Base-by-base conservation (phyloP, 2,797 vertebrate genomes). In the Sitta carolinensis region DNA sequence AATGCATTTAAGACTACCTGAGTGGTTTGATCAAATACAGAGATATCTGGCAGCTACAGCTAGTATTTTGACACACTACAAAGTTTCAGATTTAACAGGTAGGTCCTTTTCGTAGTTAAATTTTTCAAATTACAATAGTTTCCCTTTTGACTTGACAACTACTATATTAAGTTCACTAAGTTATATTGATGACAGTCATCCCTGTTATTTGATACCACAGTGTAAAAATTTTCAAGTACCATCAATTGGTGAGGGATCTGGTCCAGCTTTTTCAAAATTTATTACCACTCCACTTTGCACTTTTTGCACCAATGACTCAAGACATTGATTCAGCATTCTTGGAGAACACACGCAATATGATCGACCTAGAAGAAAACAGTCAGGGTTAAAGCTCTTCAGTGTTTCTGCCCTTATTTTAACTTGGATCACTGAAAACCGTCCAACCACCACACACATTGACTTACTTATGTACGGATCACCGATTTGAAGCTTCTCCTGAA, bases 271-370 rank as follows among this genome's bases (percentile, higher is more conserved):
- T 97, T 99, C 99, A 96, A 99, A 99, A 97, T 99, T 99, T 89
- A 99, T 99, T 79, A 99, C 99, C 57, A 99, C 99, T 68, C 99
- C 99, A 90, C 99, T 99, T 95, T 99, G 99, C 84, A 99, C 98
- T 97, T 99, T 99, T 97, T 99, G 99, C 95, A 99, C 99, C 97
- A 99, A 94, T 79, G 99, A 99, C 97, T 99, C 99, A 94, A 99
- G 97, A 98, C 99, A 99, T 93, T 99, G 99, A 97, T 99, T 99
- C 92, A 99, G 97, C 99, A 99, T 99, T 70, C 99, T 98, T 98
- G 99, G 99, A 79, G 99, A 99, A 94, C 98, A 99, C 19, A 99
- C 99, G 55, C 99, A 99, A 87, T 99, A 99, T 7, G 99, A 99
- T 17, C 99, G 99, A 47, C 99, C 99, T 99, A 93, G 59, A 97